These are phyloP conservation scores for Megalops cyprinoides DNA, from an alignment of 2,797 vertebrate species.

Conservation along the genomic window DNA sequence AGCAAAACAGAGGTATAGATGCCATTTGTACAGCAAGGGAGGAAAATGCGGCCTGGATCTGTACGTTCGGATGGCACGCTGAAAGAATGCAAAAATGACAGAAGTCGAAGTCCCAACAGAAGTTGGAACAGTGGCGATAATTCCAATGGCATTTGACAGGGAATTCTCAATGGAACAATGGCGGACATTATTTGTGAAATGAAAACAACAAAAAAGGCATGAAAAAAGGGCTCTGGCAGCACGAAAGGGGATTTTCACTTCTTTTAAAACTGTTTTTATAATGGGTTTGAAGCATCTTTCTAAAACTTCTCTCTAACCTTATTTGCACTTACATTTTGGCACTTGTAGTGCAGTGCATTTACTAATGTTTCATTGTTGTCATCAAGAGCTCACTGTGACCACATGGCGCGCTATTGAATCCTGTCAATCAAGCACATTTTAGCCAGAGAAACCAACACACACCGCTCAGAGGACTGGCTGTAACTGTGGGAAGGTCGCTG, in stretches of 20 bases:
- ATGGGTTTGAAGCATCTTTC: no score
- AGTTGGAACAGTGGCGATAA: neutral
- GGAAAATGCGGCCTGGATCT: neutral
- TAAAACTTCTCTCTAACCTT: no score
- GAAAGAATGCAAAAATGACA: neutral
- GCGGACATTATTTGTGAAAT: no score
- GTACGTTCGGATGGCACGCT: neutral
- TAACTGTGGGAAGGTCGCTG: neutral
- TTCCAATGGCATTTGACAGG: neutral
- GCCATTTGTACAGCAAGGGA: no score
- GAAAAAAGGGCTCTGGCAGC: neutral
- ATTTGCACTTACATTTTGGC: neutral
- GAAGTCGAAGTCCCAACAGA: neutral
- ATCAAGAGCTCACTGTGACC: neutral
- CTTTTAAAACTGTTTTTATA: neutral
- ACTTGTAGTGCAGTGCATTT: neutral
- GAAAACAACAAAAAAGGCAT: neutral
- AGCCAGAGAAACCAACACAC: neutral
- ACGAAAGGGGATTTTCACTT: neutral
- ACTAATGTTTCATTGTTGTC: neutral
- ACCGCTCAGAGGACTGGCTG: neutral
- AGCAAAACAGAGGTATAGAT: no score
- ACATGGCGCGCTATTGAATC: neutral
- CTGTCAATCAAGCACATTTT: neutral
- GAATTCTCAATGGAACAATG: no score